Evolutionary conservation across 2,888 invertebrate species (phyloP).

Genomic region (Geotrupes spiniger): DNA sequence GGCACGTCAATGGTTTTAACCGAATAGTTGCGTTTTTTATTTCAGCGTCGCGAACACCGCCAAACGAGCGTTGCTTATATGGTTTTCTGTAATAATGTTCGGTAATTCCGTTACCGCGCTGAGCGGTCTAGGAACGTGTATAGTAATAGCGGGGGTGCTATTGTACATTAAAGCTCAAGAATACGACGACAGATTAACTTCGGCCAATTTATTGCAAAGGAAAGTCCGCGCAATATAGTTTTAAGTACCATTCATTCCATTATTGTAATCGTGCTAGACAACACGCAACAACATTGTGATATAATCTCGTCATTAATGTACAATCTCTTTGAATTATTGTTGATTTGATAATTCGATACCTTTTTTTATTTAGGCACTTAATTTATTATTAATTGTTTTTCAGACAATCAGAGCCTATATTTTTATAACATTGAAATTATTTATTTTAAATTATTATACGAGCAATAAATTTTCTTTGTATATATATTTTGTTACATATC

Average conservation of each 20-base stretch:
- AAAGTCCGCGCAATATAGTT: conserved; percentile 48
- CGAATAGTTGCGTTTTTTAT: too few species aligned
- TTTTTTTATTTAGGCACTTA: not conserved
- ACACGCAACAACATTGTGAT: conserved; percentile 18
- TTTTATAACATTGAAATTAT: not conserved
- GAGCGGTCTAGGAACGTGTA: conserved; percentile 68
- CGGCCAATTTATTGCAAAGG: conserved; percentile 44
- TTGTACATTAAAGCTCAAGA: conserved; percentile 71
- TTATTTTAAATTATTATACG: not conserved
- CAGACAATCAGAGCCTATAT: not conserved
- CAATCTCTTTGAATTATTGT: not conserved
- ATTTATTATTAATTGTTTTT: conserved; percentile 4
- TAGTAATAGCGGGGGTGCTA: conserved; percentile 70
- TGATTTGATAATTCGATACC: not conserved
- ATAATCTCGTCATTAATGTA: conserved; percentile 9
- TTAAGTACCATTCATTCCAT: not conserved
- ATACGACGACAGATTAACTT: conserved; percentile 51
- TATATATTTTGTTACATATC: too few species aligned
- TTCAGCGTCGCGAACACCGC: conserved; percentile 76
- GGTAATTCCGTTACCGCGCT: conserved; percentile 71
- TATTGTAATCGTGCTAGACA: not conserved
- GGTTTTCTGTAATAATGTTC: conserved; percentile 72
- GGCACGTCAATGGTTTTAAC: too few species aligned
- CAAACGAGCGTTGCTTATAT: conserved; percentile 74
- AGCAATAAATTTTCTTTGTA: too few species aligned